Conservation (phyloP, 2,113 vertebrate species). For the Hymenochirus boettgeri region DNA sequence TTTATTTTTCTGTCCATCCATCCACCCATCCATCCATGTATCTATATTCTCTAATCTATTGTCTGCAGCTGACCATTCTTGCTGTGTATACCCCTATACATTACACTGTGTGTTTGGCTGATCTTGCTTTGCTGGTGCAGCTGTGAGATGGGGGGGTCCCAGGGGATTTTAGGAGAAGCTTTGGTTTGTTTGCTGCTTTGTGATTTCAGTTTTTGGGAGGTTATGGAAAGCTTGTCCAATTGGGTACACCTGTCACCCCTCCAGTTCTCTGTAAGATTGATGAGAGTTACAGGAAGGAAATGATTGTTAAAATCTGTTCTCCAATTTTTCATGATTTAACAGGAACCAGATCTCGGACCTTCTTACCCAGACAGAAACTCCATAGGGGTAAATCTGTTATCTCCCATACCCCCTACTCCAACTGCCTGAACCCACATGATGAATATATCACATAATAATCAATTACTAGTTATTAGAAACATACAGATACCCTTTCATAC, state of each 20-base stretch:
- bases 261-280: conserved; percentile 4
- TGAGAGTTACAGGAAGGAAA: conserved; percentile 36
- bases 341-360: conserved; percentile 31
- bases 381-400: not conserved
- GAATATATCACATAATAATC: not conserved
- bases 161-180: conserved; percentile 24
- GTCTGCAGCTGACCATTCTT: too few relatives aligned
- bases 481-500: conserved; percentile 11
- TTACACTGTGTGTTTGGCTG: not conserved
- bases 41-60: too few relatives aligned
- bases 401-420: conserved; percentile 15
- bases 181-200: conserved; percentile 4
- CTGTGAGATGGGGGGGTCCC: conserved; percentile 36
- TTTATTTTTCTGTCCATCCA: too few relatives aligned
- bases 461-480: not conserved
- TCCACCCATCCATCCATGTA: too few relatives aligned
- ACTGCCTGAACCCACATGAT: conserved; percentile 4
- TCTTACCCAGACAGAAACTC: conserved; percentile 1
- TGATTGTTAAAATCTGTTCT: conserved; percentile 25
- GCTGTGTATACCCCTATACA: too few relatives aligned
- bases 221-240: conserved; percentile 21
- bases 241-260: conserved; percentile 28
- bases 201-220: conserved; percentile 10
- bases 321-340: conserved; percentile 35
- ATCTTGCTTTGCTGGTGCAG: conserved; percentile 32